Evolutionary conservation across 2,797 vertebrate species (phyloP), one percentile per base, ranked within the genome.

Genomic region (Tamandua tetradactyla): DNA sequence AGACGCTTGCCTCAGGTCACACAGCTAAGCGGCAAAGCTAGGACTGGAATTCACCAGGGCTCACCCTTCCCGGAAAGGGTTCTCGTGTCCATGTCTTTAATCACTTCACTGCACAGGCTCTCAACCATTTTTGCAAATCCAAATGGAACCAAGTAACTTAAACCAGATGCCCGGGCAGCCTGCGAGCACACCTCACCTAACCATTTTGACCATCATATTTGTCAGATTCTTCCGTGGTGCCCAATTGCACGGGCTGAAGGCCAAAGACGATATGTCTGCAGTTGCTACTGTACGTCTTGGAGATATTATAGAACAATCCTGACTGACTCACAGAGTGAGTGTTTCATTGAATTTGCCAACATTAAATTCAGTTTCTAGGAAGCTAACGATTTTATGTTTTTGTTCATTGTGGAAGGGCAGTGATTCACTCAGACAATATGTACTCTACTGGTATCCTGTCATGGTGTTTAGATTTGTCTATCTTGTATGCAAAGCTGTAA

Each of bases 361-460:
- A 96, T 93, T 96, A 71, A 97, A 94, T 98, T 98, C 97, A 96
- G 95, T 98, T 98, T 98, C 98, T 98, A 96, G 96, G 97, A 98
- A 98, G 96, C 92, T 97, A 97, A 98, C 97, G 97, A 96, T 81
- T 97, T 94, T 98, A 96, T 97, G 97, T 97, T 98, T 98, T 97
- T 98, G 92, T 93, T 97, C 92, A 68, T 97, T 97, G 93, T 97
- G 93, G 95, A 97, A 97, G 97, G 92, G 89, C 87, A 94, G 76
- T 97, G 96, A 97, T 97, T 98, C 96, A 98, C 75, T 94, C 80
- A 96, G 95, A 91, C 52, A 95, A 55, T 94, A 94, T 97, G 96
- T 97, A 96, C 96, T 90, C 92, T 94, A 20, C 79, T 96, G 92
- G 72, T 94, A 94, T 98, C 94, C 89, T 95, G 92, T 98, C 97